Base-by-base conservation (phyloP, 2,113 vertebrate genomes). In the Falco punctatus region DNA sequence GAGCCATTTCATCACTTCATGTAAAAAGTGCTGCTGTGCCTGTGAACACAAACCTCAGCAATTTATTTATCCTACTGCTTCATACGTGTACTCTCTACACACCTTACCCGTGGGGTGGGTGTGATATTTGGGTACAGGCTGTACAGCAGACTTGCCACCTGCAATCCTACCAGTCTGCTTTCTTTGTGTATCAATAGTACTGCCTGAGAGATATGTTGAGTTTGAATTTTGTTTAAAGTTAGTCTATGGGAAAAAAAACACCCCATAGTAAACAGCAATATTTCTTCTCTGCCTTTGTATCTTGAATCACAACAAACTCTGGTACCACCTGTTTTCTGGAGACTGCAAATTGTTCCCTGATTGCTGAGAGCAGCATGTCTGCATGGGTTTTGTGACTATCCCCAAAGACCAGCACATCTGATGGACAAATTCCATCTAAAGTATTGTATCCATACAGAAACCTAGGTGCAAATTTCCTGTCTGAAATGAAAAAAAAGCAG, bases 51-150 rank as follows among this genome's bases (percentile, higher is more conserved):
- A 61, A 35, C 26, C 35, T 78, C 85, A 64, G 52, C 16, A 7
- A 32, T 61, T 55, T 26, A 17, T 44, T 70, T 55, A 22, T 16
- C 26, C 27, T 3, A 1, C 5, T 46, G 10, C 13, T 78, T 27
- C 32, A 33, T 4, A 1, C 3, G 0, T 1, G 11, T 6, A 10
- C 15, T 23, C 24, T 24, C 1, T 8, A 0, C 16, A 9, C 2
- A 1, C 2, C 55, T 46, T 3, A 24, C 10, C 6, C 35, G 7
- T 33, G 33, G 21, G 21, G 20, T 32, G 33, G 33, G 18, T 6
- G 7, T 17, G 11, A 22, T 57, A 55, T 35, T 17, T 10, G 15
- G 51, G 71, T 40, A 23, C 11, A 4, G 3, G 15, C 11, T 24
- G 14, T 18, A 42, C 22, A 65, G 23, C 22, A 35, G n/a, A 26